These are phyloP conservation scores for Calameuta filiformis DNA, from an alignment of 2,888 invertebrate genomes.

Conservation along the genomic window DNA sequence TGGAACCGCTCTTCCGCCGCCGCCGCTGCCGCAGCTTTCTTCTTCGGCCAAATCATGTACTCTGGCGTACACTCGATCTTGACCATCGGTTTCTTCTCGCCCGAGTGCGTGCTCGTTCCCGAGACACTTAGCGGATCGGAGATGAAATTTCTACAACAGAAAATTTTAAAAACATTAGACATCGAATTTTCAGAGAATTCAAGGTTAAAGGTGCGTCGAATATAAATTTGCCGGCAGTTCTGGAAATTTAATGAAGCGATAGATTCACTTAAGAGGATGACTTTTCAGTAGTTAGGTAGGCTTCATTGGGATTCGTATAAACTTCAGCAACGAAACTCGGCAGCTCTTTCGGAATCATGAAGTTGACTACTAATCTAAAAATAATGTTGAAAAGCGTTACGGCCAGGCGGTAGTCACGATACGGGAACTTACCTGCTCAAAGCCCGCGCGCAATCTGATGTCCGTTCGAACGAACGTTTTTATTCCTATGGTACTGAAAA, in stretches of 20 bases:
- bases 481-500: no score
- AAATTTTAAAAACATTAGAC: neutral
- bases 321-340: neutral
- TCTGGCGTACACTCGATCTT: constrained; percentile 18
- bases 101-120: neutral
- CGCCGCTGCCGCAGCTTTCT: neutral
- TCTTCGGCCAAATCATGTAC: constrained; percentile 17
- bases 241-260: neutral
- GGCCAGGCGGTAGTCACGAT: neutral
- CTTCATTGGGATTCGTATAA: neutral
- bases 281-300: neutral
- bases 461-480: neutral
- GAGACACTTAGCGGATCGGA: constrained; percentile 16
- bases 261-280: neutral
- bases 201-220: neutral
- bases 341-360: neutral
- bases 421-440: neutral
- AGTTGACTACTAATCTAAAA: neutral
- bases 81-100: constrained; percentile 1
- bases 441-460: neutral
- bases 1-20: neutral
- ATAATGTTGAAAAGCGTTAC: neutral
- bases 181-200: neutral
- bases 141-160: constrained; percentile 14
- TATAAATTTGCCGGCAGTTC: neutral